Percentiles rank a stretch among this genome's conserved stretches.
These are phyloP conservation scores for Uromys caudimaculatus DNA, from an alignment of 2,797 vertebrate genomes.

Conservation along the genomic window DNA sequence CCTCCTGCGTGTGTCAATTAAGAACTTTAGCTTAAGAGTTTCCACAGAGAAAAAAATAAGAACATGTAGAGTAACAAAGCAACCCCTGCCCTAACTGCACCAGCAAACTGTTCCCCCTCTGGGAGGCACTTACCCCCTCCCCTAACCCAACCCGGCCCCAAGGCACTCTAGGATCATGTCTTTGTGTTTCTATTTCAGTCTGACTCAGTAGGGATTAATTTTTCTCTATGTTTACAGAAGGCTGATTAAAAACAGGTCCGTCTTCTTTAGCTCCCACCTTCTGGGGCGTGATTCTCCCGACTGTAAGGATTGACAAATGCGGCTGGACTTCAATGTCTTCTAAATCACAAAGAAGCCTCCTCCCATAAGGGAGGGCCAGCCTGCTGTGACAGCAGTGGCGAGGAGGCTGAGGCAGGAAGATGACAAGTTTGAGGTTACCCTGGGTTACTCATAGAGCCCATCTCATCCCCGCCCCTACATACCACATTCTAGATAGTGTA, in stretches of 20 bases:
- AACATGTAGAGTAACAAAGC: slow-evolving; percentile 31
- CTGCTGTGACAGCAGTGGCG: neutral
- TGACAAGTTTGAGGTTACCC: neutral
- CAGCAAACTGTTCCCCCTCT: neutral
- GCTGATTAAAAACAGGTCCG: neutral
- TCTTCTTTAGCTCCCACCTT: neutral
- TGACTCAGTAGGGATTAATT: neutral
- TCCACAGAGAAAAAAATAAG: neutral
- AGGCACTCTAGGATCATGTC: neutral
- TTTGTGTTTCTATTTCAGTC: slow-evolving; percentile 21
- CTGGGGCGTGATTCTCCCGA: neutral
- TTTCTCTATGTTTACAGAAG: neutral
- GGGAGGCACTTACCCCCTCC: neutral
- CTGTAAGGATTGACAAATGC: neutral
- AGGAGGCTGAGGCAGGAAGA: neutral
- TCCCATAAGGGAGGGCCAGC: neutral
- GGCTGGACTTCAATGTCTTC: neutral
- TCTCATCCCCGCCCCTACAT: neutral
- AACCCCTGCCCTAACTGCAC: neutral
- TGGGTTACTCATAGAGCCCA: neutral
- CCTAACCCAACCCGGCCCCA: neutral
- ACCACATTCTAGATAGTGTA: neutral
- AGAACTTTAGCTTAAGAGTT: neutral
- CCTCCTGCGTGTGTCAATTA: neutral
- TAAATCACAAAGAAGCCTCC: neutral